phyloP scores from a whole-genome alignment of 2,113 vertebrate species.

The Eudyptes chrysolophus region DNA sequence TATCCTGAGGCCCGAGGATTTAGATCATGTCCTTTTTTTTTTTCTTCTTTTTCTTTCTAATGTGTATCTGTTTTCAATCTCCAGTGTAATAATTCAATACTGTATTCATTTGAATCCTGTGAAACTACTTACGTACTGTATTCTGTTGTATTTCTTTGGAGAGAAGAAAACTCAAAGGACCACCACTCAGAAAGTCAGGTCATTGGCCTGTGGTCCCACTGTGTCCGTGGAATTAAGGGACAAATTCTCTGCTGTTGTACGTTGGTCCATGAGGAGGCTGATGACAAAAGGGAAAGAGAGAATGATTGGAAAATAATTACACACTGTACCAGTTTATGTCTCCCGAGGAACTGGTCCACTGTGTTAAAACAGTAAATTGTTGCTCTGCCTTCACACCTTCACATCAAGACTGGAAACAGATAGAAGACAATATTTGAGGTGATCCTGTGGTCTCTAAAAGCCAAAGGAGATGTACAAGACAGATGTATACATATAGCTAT shows the following conservation, averaged over 20 bases:
- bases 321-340: background rate
- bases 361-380: background rate
- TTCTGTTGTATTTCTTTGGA: background rate
- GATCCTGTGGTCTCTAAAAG: background rate
- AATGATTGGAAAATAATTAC: background rate
- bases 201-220: background rate
- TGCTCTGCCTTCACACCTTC: background rate
- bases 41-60: background rate
- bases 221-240: background rate
- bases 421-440: background rate
- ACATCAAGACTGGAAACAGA: background rate
- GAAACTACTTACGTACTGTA: background rate
- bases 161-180: background rate
- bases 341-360: background rate
- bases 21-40: background rate
- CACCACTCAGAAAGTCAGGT: background rate
- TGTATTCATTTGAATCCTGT: background rate
- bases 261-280: background rate
- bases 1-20: background rate
- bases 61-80: background rate
- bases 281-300: background rate
- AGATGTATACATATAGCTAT: background rate
- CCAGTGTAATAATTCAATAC: background rate
- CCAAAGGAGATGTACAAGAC: background rate
- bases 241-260: background rate